A percentile compares a stretch with the other conserved stretches of the same genome.
Conservation (phyloP, 2,888 invertebrate genomes). For the Synergus itoensis region DNA sequence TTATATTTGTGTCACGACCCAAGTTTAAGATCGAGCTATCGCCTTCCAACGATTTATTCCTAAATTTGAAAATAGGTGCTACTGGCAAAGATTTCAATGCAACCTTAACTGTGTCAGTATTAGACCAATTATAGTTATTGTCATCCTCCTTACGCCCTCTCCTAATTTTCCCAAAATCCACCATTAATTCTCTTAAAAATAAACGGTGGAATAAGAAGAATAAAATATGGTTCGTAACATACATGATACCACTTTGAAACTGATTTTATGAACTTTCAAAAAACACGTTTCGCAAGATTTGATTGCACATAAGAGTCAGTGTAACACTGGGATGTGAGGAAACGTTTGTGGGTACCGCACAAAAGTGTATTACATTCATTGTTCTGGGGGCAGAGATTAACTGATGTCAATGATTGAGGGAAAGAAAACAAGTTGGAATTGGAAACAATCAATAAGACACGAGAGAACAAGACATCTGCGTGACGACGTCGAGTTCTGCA, state of each 20-base stretch:
- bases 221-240: background rate
- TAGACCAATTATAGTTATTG: background rate
- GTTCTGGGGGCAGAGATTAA: background rate
- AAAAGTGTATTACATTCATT: background rate
- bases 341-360: background rate
- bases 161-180: background rate
- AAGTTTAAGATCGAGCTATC: background rate
- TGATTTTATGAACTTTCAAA: background rate
- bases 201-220: too few species aligned
- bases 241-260: background rate
- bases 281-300: background rate
- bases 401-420: conserved; percentile 23
- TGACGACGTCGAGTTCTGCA: conserved; percentile 69
- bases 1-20: conserved; percentile 11
- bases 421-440: conserved; percentile 38
- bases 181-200: background rate
- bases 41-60: background rate
- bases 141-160: background rate
- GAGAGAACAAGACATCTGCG: conserved; percentile 59
- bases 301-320: background rate
- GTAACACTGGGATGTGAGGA: background rate
- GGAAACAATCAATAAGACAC: conserved; percentile 51
- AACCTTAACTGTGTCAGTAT: conserved; percentile 1
- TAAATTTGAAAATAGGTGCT: conserved; percentile 3
- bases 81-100: conserved; percentile 19